These are phyloP conservation scores for Drosophila kambysellisi DNA, from an alignment of 2,888 invertebrate species.

Conservation along the genomic window DNA sequence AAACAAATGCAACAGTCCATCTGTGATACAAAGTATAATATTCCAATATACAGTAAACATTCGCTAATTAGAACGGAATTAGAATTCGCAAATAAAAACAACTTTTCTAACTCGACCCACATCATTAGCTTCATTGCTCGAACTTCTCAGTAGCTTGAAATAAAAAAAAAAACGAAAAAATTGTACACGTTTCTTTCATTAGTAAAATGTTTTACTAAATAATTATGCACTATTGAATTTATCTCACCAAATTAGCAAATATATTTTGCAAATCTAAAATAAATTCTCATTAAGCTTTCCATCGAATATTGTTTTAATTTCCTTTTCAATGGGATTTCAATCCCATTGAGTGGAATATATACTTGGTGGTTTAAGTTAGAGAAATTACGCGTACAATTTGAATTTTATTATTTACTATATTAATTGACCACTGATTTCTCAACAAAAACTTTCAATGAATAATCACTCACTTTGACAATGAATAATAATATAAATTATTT, in stretches of 20 bases:
- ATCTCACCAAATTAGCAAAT: too few relatives aligned
- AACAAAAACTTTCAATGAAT: not conserved
- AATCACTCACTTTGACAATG: not conserved
- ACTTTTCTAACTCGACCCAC: not conserved
- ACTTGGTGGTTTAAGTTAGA: not conserved
- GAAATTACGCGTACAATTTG: not conserved
- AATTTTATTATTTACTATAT: not conserved
- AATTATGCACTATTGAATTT: not conserved
- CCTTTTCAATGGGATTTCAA: not conserved
- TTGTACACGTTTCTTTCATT: not conserved
- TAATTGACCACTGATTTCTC: not conserved
- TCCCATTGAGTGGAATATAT: not conserved
- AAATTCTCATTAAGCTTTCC: not conserved
- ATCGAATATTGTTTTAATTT: not conserved
- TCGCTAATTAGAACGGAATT: not conserved
- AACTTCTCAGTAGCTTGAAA: not conserved
- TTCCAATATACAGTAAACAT: not conserved
- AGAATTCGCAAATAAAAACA: not conserved
- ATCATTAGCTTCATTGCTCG: not conserved
- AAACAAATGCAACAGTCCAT: constrained; percentile 9
- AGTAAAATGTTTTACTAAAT: not conserved
- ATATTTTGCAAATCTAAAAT: not conserved
- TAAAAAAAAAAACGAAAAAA: not conserved
- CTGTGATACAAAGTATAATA: not conserved
- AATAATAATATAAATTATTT: not conserved